Percentiles rank a stretch among this genome's conserved stretches.
Evolutionary conservation across 2,888 invertebrate genomes (phyloP).

Genomic region (Cloeon dipterum): DNA sequence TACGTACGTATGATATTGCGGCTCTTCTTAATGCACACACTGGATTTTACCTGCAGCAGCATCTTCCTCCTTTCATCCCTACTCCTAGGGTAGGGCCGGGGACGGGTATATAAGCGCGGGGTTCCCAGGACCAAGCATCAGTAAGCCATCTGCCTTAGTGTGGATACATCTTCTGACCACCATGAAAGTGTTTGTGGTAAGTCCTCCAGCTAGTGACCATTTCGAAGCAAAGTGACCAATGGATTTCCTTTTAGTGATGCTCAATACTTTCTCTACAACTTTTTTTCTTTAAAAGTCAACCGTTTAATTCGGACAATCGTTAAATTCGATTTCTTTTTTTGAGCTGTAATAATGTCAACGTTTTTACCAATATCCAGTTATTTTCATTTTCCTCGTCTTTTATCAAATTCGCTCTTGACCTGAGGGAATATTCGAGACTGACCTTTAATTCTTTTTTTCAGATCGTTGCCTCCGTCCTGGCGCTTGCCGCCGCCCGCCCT

Average conservation of each 20-base stretch:
- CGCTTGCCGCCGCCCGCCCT: conserved; percentile 12
- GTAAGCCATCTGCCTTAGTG: not conserved
- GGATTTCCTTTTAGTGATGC: not conserved
- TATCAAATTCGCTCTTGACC: too few relatives aligned
- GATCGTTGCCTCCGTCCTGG: conserved; percentile 11
- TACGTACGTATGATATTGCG: not conserved
- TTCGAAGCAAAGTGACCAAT: not conserved
- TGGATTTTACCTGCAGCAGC: not conserved
- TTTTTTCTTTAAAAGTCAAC: too few relatives aligned
- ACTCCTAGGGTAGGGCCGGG: not conserved
- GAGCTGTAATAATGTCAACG: too few relatives aligned
- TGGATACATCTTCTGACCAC: not conserved
- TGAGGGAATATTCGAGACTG: too few relatives aligned
- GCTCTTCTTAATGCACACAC: not conserved
- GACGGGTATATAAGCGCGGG: not conserved
- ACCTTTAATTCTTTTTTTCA: conserved; percentile 6
- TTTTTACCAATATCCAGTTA: too few relatives aligned
- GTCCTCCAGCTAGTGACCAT: not conserved
- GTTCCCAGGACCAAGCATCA: conserved; percentile 1
- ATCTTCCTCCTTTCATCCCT: conserved; percentile 1
- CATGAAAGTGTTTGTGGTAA: conserved; percentile 1
- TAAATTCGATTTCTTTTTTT: too few relatives aligned
- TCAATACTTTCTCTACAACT: too few relatives aligned
- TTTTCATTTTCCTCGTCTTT: too few relatives aligned
- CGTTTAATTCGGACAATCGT: too few relatives aligned